Conservation (phyloP, 1,140 invertebrate genomes). For the Cydia splendana region DNA sequence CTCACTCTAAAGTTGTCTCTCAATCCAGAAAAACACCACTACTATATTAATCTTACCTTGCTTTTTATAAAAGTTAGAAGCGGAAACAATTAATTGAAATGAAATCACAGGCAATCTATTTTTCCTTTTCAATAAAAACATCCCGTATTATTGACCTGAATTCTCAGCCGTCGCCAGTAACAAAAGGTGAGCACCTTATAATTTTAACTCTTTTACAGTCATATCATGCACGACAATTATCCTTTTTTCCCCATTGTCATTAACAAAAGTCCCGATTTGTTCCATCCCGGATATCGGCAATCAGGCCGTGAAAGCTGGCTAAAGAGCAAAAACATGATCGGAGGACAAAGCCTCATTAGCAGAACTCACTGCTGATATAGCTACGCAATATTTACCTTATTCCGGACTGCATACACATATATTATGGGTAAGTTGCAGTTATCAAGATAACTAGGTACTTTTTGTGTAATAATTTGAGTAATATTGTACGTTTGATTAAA, state of each 20-base stretch:
- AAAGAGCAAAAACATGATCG: conserved; percentile 47
- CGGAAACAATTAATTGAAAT: conserved; percentile 24
- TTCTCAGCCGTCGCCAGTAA: neutral
- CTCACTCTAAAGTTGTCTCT: no score
- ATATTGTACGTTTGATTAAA: no score
- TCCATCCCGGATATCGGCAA: conserved; percentile 75
- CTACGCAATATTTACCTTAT: neutral
- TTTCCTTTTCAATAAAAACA: conserved; percentile 4
- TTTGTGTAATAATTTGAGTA: no score
- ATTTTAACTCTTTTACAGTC: conserved; percentile 57
- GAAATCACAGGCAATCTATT: neutral
- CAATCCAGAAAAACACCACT: no score
- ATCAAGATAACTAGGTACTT: no score
- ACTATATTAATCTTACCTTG: neutral
- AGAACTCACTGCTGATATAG: conserved; percentile 18
- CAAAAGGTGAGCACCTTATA: conserved; percentile 47
- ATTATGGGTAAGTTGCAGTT: no score
- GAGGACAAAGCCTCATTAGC: conserved; percentile 46
- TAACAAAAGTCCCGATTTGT: conserved; percentile 57
- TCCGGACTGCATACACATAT: no score
- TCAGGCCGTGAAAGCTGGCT: conserved; percentile 59
- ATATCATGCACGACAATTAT: conserved; percentile 68
- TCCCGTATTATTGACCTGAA: neutral
- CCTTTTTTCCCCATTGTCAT: conserved; percentile 67
- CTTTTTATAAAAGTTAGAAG: conserved; percentile 1